These are phyloP conservation scores for Elephas maximus DNA, from an alignment of 2,113 vertebrate genomes.

Conservation along the genomic window DNA sequence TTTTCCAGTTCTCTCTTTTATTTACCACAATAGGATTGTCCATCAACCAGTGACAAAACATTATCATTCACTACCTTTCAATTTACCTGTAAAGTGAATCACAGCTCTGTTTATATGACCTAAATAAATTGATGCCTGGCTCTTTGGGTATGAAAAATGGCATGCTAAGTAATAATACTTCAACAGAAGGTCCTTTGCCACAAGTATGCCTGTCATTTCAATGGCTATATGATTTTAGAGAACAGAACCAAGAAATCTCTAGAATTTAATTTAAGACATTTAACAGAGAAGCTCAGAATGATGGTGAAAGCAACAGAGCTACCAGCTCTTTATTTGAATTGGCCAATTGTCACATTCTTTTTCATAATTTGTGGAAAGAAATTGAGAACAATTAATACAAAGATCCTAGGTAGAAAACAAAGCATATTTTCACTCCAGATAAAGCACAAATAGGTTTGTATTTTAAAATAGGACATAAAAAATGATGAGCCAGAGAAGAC, in stretches of 20 bases:
- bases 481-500: background rate
- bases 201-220: conserved; percentile 16
- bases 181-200: background rate
- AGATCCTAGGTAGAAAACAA: background rate
- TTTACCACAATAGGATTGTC: background rate
- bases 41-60: conserved; percentile 44
- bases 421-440: background rate
- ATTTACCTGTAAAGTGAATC: conserved; percentile 23
- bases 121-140: conserved; percentile 27
- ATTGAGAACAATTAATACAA: background rate
- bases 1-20: conserved; percentile 35
- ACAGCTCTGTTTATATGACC: conserved; percentile 6
- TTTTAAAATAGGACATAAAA: conserved; percentile 12
- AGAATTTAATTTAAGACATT: conserved; percentile 46
- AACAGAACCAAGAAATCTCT: background rate
- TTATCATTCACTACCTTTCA: conserved; percentile 55
- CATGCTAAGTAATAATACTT: conserved; percentile 9
- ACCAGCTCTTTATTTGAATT: background rate
- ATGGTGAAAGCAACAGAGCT: background rate
- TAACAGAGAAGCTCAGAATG: background rate
- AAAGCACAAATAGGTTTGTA: background rate
- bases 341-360: background rate
- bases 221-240: conserved; percentile 56
- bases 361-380: background rate
- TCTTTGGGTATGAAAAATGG: background rate